phyloP scores from a whole-genome alignment of 2,888 invertebrate genomes.

The Baccha elongata region DNA sequence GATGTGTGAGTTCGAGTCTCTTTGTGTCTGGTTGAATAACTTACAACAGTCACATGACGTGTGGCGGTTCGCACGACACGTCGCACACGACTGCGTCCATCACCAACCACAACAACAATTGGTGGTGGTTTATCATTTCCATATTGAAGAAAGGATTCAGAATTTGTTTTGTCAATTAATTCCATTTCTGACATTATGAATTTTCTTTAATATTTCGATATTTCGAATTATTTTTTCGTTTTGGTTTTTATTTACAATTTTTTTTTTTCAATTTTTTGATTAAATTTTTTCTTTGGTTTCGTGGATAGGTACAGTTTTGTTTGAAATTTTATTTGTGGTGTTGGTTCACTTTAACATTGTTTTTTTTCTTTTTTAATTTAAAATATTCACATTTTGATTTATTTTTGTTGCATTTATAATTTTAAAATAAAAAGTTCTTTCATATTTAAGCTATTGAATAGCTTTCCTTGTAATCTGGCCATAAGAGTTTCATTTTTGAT shows the following conservation, averaged over 20 bases:
- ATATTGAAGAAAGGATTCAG: conserved; percentile 81
- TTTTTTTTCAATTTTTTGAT: conserved; percentile 33
- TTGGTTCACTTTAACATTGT: conserved; percentile 25
- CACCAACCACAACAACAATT: conserved; percentile 82
- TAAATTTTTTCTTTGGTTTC: conserved; percentile 70
- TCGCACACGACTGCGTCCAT: conserved; percentile 82
- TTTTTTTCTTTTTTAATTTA: conserved; percentile 17
- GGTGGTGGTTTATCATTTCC: conserved; percentile 81
- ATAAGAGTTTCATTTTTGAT: conserved; percentile 70
- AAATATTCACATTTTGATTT: conserved; percentile 65
- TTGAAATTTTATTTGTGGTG: conserved; percentile 17
- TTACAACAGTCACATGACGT: conserved; percentile 82
- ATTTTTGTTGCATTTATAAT: conserved; percentile 42
- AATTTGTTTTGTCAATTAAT: conserved; percentile 75
- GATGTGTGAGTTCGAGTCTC: conserved; percentile 82
- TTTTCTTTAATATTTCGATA: conserved; percentile 30
- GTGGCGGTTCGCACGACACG: conserved; percentile 82
- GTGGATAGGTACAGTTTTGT: conserved; percentile 56
- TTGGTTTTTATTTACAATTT: conserved; percentile 64
- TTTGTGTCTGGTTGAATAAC: conserved; percentile 82
- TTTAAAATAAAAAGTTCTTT: conserved; percentile 22
- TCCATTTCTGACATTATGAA: conserved; percentile 78
- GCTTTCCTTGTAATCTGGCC: conserved; percentile 69
- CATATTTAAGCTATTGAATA: conserved; percentile 61
- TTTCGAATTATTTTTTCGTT: conserved; percentile 41